Base-by-base conservation (phyloP, 2,888 invertebrate species). In the Xanthia icteritia region DNA sequence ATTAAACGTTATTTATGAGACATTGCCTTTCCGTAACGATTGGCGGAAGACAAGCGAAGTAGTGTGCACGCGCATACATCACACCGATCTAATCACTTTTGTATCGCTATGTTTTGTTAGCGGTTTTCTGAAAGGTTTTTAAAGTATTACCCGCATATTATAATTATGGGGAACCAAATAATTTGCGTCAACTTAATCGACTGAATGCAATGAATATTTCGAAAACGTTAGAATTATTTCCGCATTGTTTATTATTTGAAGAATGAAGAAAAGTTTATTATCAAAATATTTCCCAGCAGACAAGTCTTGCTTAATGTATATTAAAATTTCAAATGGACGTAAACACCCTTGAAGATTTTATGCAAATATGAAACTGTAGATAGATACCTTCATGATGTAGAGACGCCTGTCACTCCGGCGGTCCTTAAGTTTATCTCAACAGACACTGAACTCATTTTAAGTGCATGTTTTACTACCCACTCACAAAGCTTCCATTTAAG, bases 41-140 rank as follows among this genome's bases (percentile, higher is more conserved):
- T 80, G 71, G 77, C 89, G 91, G 91, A 91, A 91, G 87, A 80
- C 75, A 72, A 76, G 65, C 65, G 27, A 73, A 77, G 68, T 78
- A 75, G 73, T 73, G 73, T 48, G 75, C 80, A 83, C 73, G 69
- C 79, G 63, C 84, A 75, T 84, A 75, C 63, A 65, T 70, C 72
- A 76, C 51, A 81, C 45, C 70, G 60, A 83, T 73, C 60, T 27
- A 83, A 60, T 42, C 63, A 39, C 56, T 68, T 71, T 79, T 36
- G 36, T 51, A 39, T 63, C 11, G 20, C 27, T 42, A 27, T 31
- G 23, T 61, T 61, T 66, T 42, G 17, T 67, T 54, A 31, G 20
- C 15, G 20, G 20, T 65, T 69, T 67, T 45, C 39, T 45, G 17
- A 31, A 45, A 31, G 31, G 1, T 67, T n/a, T 70, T 65, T 45